These are phyloP conservation scores for Dasyurus viverrinus DNA, from an alignment of 2,113 vertebrate genomes.

Conservation along the genomic window DNA sequence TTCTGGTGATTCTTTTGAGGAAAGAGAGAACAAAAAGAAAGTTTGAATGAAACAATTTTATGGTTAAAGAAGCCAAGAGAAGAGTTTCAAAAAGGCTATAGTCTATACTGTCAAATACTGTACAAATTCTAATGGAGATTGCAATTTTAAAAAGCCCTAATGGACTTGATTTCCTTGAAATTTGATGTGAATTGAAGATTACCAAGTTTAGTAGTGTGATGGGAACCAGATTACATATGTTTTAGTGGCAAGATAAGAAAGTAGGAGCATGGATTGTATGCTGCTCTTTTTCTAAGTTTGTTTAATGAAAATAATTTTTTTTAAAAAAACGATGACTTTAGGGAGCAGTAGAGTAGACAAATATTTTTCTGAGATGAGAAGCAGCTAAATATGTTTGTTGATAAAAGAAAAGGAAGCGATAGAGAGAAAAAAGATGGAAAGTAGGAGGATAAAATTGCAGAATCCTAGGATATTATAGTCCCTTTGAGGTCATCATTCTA, in stretches of 20 bases:
- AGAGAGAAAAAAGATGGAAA: neutral
- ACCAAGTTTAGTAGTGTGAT: neutral
- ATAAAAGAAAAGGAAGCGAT: neutral
- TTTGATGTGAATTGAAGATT: neutral
- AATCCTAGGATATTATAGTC: neutral
- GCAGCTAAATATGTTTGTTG: neutral
- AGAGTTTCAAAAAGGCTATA: neutral
- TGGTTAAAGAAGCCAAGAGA: neutral
- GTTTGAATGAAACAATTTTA: too few species aligned
- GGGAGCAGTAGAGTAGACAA: neutral
- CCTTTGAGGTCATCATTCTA: neutral
- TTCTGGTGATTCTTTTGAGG: neutral
- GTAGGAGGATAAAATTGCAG: neutral
- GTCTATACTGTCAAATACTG: neutral
- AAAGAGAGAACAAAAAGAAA: neutral
- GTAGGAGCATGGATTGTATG: neutral
- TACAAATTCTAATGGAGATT: neutral
- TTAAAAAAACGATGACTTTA: neutral
- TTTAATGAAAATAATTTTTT: neutral
- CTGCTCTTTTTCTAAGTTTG: neutral
- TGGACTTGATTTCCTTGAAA: neutral
- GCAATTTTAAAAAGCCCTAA: neutral
- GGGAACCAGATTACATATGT: neutral
- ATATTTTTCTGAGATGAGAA: neutral
- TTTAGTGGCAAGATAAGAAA: neutral